A percentile compares a stretch with the other conserved stretches of the same genome.
These are phyloP conservation scores for Colaptes auratus DNA, from an alignment of 2,113 vertebrate species.

Conservation along the genomic window DNA sequence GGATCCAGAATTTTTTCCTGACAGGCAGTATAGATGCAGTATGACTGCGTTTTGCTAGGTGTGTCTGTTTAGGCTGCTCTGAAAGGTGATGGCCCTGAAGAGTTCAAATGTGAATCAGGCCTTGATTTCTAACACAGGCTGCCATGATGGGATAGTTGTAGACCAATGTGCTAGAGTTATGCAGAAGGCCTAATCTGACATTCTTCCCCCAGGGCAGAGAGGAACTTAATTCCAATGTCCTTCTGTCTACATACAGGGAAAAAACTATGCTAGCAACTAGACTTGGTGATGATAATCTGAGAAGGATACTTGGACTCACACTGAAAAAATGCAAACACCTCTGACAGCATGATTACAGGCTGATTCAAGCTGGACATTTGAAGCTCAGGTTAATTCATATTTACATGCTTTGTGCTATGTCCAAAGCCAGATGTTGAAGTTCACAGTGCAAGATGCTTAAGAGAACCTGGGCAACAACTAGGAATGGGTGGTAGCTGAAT, in stretches of 20 bases:
- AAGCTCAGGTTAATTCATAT: neutral
- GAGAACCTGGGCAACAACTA: neutral
- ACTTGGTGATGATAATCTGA: neutral
- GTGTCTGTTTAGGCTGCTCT: neutral
- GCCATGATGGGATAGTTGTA: no score
- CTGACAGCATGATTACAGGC: neutral
- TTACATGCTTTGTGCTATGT: neutral
- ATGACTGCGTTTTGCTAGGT: neutral
- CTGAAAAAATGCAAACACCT: neutral
- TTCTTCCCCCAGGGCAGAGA: neutral
- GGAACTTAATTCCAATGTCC: fast-evolving
- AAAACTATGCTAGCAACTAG: neutral
- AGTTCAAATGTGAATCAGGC: neutral
- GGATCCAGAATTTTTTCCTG: neutral
- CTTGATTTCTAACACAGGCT: neutral
- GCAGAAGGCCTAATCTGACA: neutral
- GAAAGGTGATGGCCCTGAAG: neutral
- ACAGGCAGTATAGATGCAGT: neutral
- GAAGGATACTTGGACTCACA: neutral
- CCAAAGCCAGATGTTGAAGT: neutral
- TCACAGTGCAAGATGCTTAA: neutral
- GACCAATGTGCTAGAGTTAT: neutral
- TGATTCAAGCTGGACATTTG: neutral
- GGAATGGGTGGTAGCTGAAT: neutral
- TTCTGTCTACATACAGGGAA: no score